Evolutionary conservation across 2,113 vertebrate species (phyloP).

Genomic region (Passer domesticus): DNA sequence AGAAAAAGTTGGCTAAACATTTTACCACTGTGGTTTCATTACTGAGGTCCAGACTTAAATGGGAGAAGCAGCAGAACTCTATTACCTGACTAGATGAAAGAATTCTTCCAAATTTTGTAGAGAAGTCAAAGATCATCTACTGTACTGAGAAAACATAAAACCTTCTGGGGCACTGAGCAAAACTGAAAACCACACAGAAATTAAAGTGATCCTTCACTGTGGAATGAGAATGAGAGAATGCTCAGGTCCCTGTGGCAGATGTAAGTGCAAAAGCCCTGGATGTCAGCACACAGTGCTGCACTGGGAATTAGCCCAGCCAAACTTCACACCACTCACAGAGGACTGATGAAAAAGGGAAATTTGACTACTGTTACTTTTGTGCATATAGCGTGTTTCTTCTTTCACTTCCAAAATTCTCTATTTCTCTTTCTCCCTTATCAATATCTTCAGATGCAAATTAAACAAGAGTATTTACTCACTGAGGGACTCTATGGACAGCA

Average conservation of each 20-base stretch:
- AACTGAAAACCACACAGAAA: not conserved
- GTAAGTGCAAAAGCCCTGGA: accelerated
- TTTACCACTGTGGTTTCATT: not conserved
- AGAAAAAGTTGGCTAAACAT: not conserved
- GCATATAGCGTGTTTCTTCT: not conserved
- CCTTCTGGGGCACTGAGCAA: not conserved
- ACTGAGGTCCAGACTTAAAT: not conserved
- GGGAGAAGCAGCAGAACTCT: not conserved
- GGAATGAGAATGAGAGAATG: accelerated
- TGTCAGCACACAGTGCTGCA: not conserved
- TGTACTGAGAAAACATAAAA: not conserved
- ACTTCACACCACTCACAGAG: not conserved
- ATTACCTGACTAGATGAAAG: not conserved
- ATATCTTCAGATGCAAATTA: not conserved
- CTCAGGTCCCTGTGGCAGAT: not conserved
- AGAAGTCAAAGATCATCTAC: not conserved
- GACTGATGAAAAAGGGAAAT: not conserved
- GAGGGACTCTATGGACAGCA: not conserved
- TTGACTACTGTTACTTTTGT: not conserved
- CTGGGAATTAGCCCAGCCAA: not conserved
- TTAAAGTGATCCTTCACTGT: not conserved
- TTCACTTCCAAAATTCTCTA: not conserved
- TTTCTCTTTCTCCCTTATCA: not conserved
- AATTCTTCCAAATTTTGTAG: not conserved
- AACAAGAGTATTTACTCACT: not conserved